Evolutionary conservation across 2,888 invertebrate species (phyloP), one percentile per base, ranked within the genome.

Genomic region (Arge pagana): DNA sequence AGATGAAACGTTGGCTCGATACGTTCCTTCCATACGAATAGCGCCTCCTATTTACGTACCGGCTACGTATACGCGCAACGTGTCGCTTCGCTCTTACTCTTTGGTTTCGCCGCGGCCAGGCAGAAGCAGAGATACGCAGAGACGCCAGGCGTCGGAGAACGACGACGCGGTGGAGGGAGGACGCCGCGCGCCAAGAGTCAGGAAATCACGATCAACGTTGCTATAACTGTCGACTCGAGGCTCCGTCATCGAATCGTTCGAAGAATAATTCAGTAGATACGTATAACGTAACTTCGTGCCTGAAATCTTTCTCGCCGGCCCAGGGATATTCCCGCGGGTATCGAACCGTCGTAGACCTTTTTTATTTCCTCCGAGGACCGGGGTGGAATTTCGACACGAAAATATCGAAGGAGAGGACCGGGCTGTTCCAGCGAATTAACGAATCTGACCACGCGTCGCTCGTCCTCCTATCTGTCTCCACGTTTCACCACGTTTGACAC

Each of bases 121-220:
- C 30, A 7, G 40, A 40, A 24, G 15, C 40, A 10, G 16, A 24
- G 3, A 7, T 11, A n/a, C 4, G 40, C 16, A 37, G 37, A 26
- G 5, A 26, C 11, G n/a, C 10, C 5, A n/a, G 33, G 5, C 11
- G 13, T 11, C 33, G 11, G 6, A n/a, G 10, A 6, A 5, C 8
- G 7, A 15, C 16, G 5, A 15, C 35, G 16, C 35, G 6, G 50
- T 52, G 42, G 36, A 39, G 55, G 56, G 56, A 26, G 19, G 10
- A 21, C 48, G 40, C 26, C 50, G 53, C 59, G 59, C 56, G 37
- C 50, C 54, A 45, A 48, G 54, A 54, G 57, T 59, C 63, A 60
- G 63, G 64, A 66, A 66, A 66, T 66, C 64, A 64, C 65, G 60
- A 63, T 58, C 61, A 42, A 51, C 50, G 36, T 41, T 51, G 36